A percentile compares a stretch with the other conserved stretches of the same genome.
Evolutionary conservation across 2,888 invertebrate species (phyloP).

Genomic region (Exocentrus adspersus): DNA sequence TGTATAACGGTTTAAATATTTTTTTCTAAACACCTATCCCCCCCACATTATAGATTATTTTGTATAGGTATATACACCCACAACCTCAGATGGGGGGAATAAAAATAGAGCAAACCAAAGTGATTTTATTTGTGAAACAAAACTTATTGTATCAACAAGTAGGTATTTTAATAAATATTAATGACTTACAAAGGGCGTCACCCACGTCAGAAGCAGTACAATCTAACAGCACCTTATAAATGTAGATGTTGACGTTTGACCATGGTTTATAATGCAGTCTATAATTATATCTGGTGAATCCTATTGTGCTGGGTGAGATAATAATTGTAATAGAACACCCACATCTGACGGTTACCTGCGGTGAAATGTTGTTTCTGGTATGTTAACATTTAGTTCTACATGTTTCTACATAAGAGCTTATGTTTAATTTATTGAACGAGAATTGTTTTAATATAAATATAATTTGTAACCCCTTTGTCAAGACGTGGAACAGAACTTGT

Average conservation of each 20-base stretch:
- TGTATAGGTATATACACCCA: neutral
- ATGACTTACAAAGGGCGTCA: conserved; percentile 20
- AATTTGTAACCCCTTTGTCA: neutral
- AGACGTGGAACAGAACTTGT: no score
- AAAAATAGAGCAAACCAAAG: conserved; percentile 4
- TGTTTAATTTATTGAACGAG: neutral
- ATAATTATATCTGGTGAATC: conserved; percentile 26
- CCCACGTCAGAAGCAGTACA: conserved; percentile 11
- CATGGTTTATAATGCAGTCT: conserved; percentile 14
- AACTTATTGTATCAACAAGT: conserved; percentile 19
- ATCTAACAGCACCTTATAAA: conserved; percentile 17
- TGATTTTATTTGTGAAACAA: conserved; percentile 15
- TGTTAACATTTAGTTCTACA: neutral
- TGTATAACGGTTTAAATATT: no score
- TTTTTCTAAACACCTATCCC: no score
- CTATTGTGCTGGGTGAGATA: conserved; percentile 22
- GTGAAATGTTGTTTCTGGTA: neutral
- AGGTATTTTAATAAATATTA: conserved; percentile 26
- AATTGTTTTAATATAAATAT: neutral
- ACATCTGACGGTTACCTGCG: conserved; percentile 11
- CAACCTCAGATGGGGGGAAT: conserved; percentile 8
- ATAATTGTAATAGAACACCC: conserved; percentile 19
- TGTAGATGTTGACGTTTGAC: conserved; percentile 22
- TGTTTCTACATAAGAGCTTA: neutral
- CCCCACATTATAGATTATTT: neutral